Conservation (phyloP, 2,797 vertebrate genomes). For the Taeniopygia guttata region DNA sequence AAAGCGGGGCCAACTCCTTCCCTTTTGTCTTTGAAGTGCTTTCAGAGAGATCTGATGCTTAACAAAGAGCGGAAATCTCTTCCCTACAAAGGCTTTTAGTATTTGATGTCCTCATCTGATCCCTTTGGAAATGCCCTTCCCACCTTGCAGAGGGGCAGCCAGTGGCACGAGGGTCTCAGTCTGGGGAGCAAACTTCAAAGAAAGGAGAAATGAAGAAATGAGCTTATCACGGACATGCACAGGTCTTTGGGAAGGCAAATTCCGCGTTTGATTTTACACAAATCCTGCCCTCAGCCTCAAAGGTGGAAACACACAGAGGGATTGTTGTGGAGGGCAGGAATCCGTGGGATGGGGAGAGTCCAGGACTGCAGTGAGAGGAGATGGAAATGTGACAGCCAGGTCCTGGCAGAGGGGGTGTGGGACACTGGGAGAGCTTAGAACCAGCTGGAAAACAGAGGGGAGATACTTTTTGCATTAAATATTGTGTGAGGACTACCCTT, state of each 20-base stretch:
- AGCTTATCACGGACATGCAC: neutral
- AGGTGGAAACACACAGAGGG: neutral
- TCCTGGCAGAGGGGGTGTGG: neutral
- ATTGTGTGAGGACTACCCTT: neutral
- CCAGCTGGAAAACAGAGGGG: neutral
- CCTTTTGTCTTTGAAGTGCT: neutral
- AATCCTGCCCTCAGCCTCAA: rapidly evolving
- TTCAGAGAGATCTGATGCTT: neutral
- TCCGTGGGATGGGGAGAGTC: rapidly evolving
- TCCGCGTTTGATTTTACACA: neutral
- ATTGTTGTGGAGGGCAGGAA: neutral
- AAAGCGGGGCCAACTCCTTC: neutral
- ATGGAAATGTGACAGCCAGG: too few species aligned
- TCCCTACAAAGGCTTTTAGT: neutral
- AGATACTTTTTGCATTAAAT: neutral
- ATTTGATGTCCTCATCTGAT: neutral
- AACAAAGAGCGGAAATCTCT: neutral
- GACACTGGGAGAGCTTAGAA: neutral
- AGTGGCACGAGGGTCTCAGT: neutral
- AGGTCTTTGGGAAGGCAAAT: neutral
- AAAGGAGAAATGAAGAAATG: neutral
- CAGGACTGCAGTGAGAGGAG: neutral
- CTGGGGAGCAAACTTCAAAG: neutral
- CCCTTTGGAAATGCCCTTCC: neutral
- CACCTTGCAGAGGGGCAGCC: neutral